Conservation (phyloP, 2,797 vertebrate genomes). For the Syngnathus acus region DNA sequence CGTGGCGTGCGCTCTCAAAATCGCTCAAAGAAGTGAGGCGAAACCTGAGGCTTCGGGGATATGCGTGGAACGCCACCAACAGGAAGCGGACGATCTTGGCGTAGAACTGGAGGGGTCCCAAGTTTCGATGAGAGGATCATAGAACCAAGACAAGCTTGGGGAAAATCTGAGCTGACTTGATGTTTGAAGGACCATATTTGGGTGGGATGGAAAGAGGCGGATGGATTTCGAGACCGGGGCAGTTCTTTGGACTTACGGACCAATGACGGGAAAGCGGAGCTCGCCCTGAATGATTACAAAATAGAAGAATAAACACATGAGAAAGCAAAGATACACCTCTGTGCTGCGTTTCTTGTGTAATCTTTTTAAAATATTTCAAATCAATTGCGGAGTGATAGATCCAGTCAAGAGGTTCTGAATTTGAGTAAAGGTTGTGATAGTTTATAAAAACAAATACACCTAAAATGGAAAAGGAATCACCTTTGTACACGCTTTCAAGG, state of each 20-base stretch:
- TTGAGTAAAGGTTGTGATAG: too few relatives aligned
- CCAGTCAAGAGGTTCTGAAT: too few relatives aligned
- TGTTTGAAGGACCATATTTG: background rate
- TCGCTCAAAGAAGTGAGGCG: background rate
- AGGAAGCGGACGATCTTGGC: background rate
- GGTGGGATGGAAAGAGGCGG: background rate
- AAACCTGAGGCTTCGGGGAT: background rate
- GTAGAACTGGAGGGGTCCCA: too few relatives aligned
- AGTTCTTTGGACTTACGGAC: background rate
- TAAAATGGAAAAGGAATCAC: background rate
- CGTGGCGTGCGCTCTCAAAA: background rate
- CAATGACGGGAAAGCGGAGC: background rate
- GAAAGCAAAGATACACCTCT: background rate
- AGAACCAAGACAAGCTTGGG: background rate
- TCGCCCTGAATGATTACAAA: background rate
- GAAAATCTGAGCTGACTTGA: background rate
- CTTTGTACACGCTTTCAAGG: background rate
- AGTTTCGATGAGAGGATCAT: background rate
- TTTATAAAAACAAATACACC: background rate
- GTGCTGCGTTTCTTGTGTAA: background rate
- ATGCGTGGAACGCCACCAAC: background rate
- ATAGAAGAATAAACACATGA: background rate
- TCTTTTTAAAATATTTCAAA: background rate
- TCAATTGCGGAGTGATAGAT: too few relatives aligned
- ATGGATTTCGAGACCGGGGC: background rate